Evolutionary conservation across 2,888 invertebrate species (phyloP).

Genomic region (Chaetoderma sp.): DNA sequence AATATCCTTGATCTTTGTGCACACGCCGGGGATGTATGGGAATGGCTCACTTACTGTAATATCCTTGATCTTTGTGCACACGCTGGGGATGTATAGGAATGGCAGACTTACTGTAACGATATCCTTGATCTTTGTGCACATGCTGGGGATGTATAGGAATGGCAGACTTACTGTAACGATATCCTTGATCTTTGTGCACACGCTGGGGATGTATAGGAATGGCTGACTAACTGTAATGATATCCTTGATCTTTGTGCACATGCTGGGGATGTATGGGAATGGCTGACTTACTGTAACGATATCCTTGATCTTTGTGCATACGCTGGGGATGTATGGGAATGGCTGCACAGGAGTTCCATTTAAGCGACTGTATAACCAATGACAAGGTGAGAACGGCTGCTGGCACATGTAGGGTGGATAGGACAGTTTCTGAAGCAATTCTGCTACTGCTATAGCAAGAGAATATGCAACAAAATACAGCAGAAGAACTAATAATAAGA

Average conservation of each 20-base stretch:
- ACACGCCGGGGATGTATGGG: slow-evolving; percentile 81
- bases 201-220: slow-evolving; percentile 81
- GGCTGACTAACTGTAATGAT: slow-evolving; percentile 79
- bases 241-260: slow-evolving; percentile 81
- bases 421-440: slow-evolving; percentile 56
- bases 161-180: slow-evolving; percentile 79
- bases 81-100: too few relatives aligned
- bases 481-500: too few relatives aligned
- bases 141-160: slow-evolving; percentile 81
- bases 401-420: slow-evolving; percentile 75
- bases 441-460: slow-evolving; percentile 39
- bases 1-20: slow-evolving; percentile 79
- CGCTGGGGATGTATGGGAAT: slow-evolving; percentile 81
- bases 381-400: slow-evolving; percentile 80
- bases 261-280: slow-evolving; percentile 81
- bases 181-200: slow-evolving; percentile 81
- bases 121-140: slow-evolving; percentile 81
- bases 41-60: slow-evolving; percentile 76
- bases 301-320: slow-evolving; percentile 81
- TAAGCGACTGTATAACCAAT: slow-evolving; percentile 78
- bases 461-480: too few relatives aligned
- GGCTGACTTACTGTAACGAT: slow-evolving; percentile 79
- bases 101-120: slow-evolving; percentile 81
- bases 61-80: too few relatives aligned
- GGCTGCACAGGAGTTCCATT: slow-evolving; percentile 72